Evolutionary conservation across 2,888 invertebrate species (phyloP), one percentile per base, ranked within the genome.

Genomic region (Melipona beecheii): DNA sequence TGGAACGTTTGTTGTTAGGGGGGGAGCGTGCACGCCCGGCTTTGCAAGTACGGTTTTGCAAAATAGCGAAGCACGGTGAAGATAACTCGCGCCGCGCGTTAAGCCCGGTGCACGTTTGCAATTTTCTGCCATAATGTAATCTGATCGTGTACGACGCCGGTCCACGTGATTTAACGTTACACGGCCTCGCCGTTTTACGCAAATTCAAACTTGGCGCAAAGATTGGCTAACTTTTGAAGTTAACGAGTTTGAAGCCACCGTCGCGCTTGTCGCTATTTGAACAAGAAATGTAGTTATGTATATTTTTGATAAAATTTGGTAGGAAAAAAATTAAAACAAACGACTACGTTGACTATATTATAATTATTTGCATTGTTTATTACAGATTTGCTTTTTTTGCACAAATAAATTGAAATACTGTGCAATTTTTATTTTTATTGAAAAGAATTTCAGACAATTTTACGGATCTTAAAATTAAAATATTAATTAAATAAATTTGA

Each of bases 61-160:
- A 62, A 72, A 49, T 27, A 72, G 72, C 24, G 43, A 43, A 43
- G 24, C 11, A 56, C 36, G 56, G 19, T 13, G 36, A 70, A 19
- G 19, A 36, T 58, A n/a, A n/a, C n/a, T 21, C 17, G 27, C 43
- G 49, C 3, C 9, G 60, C n/a, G 4, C 60, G 56, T 72, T 72
- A 60, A 50, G 72, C 49, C 43, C 49, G 21, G 49, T 60, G 27
- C 60, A 27, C 60, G 9, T 49, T 72, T 72, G 60, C 72, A 72
- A 72, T 72, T 60, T 72, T 49, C 15, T 24, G 49, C 49, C 60
- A 72, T 72, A 72, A 72, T 50, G 72, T 49, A 72, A 72, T 72
- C 72, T 50, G 60, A 78, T 72, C 71, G 27, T 6, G 4, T 15
- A 27, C 6, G 58, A 60, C 58, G 43, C 27, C n/a, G 11, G 0